Evolutionary conservation across 2,113 vertebrate species (phyloP).

Genomic region (Pelecanoides urinatrix): DNA sequence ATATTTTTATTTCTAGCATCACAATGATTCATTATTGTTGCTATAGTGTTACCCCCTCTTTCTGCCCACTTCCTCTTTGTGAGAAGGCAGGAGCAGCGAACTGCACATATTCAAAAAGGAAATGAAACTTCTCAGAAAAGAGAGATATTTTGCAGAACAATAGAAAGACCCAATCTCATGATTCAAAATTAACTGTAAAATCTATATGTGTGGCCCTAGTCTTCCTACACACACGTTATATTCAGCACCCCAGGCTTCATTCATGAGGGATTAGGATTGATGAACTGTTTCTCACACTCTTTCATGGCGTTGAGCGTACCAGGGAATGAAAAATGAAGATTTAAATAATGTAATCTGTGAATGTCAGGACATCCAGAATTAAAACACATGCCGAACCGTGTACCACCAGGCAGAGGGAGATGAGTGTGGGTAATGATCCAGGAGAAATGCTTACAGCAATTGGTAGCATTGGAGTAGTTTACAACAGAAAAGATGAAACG

Average conservation of each 20-base stretch:
- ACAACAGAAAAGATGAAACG: not conserved
- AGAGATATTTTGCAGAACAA: not conserved
- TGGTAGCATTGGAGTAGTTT: not conserved
- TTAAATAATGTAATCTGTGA: not conserved
- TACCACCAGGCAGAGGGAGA: not conserved
- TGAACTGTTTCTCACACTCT: not conserved
- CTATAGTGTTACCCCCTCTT: not conserved
- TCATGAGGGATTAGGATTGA: not conserved
- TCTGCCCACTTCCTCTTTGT: conserved; percentile 4
- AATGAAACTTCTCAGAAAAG: not conserved
- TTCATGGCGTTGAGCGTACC: not conserved
- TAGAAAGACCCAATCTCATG: not conserved
- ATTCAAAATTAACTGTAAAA: not conserved
- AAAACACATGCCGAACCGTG: not conserved
- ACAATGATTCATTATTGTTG: not conserved
- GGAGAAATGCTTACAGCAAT: not conserved
- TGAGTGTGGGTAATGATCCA: not conserved
- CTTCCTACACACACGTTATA: accelerated
- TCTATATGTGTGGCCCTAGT: not conserved
- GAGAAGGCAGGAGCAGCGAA: not conserved
- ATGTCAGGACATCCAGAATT: not conserved
- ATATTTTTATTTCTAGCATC: not conserved
- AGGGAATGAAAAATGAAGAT: not conserved
- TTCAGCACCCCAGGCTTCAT: accelerated
- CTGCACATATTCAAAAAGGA: not conserved